Conservation (phyloP, 23 tunicate species). For the Styela plicata region DNA sequence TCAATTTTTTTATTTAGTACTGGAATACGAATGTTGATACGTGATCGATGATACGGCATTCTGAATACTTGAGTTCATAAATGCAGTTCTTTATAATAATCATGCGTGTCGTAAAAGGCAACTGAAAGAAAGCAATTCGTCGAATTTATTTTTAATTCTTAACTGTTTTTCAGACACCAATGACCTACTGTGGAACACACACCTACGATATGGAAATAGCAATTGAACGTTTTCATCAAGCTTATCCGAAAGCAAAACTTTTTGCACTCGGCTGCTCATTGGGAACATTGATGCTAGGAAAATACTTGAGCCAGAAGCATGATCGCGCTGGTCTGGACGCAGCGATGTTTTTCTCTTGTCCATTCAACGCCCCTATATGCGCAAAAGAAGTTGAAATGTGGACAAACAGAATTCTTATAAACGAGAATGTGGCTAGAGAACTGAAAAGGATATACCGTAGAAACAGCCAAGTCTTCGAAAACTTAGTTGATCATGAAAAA, state of each 20-base stretch:
- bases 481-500: slow-evolving; percentile 56
- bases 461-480: slow-evolving; percentile 3
- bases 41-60: no score
- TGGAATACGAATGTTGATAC: no score
- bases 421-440: neutral
- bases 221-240: neutral
- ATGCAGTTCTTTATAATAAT: no score
- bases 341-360: slow-evolving; percentile 11
- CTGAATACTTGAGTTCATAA: no score
- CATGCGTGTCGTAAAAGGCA: no score
- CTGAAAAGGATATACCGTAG: slow-evolving; percentile 1
- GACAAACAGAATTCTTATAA: neutral
- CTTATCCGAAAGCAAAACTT: neutral
- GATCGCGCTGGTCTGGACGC: neutral
- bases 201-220: slow-evolving; percentile 1
- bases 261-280: slow-evolving; percentile 5
- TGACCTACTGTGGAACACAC: slow-evolving; percentile 6
- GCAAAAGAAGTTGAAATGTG: slow-evolving; percentile 5
- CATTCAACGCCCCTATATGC: slow-evolving; percentile 12
- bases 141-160: no score
- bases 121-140: no score
- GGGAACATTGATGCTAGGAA: neutral
- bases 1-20: no score
- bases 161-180: neutral
- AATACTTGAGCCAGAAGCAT: neutral